Conservation (phyloP, 2,113 vertebrate species). For the Oryzias curvinotus region DNA sequence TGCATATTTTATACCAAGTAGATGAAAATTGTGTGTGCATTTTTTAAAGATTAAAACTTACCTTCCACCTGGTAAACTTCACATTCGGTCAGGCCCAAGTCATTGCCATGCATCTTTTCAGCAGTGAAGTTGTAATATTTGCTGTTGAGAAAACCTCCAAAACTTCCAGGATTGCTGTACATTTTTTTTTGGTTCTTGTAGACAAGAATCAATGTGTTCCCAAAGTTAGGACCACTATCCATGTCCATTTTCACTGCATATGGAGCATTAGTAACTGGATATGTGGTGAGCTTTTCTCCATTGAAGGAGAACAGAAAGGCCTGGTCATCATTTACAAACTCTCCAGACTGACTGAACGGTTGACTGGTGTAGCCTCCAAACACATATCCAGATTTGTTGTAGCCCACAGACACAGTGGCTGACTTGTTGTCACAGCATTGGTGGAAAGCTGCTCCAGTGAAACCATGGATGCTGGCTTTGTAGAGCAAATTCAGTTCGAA, state of each 20-base stretch:
- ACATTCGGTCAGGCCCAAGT: conserved; percentile 16
- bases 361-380: conserved; percentile 66
- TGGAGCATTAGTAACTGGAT: neutral
- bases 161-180: conserved; percentile 16
- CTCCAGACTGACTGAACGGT: conserved; percentile 37
- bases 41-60: neutral
- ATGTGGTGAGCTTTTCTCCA: conserved; percentile 13
- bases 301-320: conserved; percentile 70
- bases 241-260: neutral
- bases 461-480: conserved; percentile 67
- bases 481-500: conserved; percentile 58
- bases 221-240: conserved; percentile 58
- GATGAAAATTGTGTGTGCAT: too few relatives aligned
- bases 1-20: too few relatives aligned
- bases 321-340: conserved; percentile 39
- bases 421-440: conserved; percentile 51
- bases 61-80: conserved; percentile 23
- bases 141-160: too few relatives aligned
- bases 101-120: conserved; percentile 55
- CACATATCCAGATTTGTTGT: conserved; percentile 58
- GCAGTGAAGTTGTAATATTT: conserved; percentile 40
- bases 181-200: neutral
- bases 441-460: conserved; percentile 47
- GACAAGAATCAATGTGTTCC: conserved; percentile 36
- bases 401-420: conserved; percentile 70